phyloP scores from a whole-genome alignment of 2,113 vertebrate species.

The Callipepla californica region DNA sequence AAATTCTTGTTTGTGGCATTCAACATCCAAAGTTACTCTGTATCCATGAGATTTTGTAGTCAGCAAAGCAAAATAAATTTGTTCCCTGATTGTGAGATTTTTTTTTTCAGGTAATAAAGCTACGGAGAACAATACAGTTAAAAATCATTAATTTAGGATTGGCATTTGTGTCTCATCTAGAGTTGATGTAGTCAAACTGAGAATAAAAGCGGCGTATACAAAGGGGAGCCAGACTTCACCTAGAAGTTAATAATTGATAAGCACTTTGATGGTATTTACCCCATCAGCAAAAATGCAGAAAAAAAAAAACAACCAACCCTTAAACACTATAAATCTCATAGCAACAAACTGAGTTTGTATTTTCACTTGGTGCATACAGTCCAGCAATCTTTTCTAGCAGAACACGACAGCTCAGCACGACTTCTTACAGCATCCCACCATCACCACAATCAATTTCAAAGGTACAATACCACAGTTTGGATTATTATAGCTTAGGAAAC shows the following conservation, averaged over 20 bases:
- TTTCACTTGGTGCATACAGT: not conserved
- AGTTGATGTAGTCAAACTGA: constrained; percentile 25
- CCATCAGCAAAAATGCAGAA: constrained; percentile 28
- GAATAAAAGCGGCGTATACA: constrained; percentile 14
- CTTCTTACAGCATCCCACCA: not conserved
- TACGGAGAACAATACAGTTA: not conserved
- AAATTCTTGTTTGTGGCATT: not conserved
- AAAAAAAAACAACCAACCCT: not conserved
- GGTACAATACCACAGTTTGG: rapidly evolving
- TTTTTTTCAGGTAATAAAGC: constrained; percentile 5
- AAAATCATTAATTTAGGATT: not conserved
- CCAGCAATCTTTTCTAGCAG: not conserved
- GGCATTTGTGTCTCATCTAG: constrained; percentile 2
- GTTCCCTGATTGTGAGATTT: not conserved
- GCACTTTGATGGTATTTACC: constrained; percentile 4
- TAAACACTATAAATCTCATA: not conserved
- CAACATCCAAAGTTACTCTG: not conserved
- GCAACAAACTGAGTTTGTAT: not conserved
- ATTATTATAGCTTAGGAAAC: not conserved
- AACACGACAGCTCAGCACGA: not conserved
- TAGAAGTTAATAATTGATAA: constrained; percentile 42
- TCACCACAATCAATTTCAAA: not conserved
- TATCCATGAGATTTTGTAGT: not conserved
- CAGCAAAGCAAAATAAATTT: not conserved
- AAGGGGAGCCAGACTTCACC: constrained; percentile 6